Conservation (phyloP, 2,888 invertebrate species). For the Seira sanloemensis region DNA sequence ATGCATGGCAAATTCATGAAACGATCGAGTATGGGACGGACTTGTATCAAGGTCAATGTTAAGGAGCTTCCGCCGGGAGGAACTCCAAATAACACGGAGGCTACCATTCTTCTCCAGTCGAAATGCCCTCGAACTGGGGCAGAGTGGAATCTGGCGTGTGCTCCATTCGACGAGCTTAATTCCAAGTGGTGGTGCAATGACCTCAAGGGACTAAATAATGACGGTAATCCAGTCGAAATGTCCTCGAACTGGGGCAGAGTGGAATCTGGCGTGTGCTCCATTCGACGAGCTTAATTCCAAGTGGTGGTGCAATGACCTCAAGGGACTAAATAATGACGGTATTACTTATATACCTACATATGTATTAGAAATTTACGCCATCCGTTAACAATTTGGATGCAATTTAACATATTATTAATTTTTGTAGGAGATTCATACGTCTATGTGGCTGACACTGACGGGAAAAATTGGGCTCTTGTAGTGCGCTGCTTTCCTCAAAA, state of each 20-base stretch:
- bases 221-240: slow-evolving; percentile 32
- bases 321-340: slow-evolving; percentile 43
- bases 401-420: not conserved
- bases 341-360: not conserved
- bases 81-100: slow-evolving; percentile 32
- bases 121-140: slow-evolving; percentile 58
- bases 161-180: slow-evolving; percentile 29
- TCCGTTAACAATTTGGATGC: no score
- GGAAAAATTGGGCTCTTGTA: slow-evolving; percentile 59
- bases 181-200: slow-evolving; percentile 64
- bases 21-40: slow-evolving; percentile 39
- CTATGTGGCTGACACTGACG: slow-evolving; percentile 61
- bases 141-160: slow-evolving; percentile 54
- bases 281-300: slow-evolving; percentile 43
- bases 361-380: no score
- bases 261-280: slow-evolving; percentile 32
- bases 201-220: slow-evolving; percentile 16
- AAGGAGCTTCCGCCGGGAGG: slow-evolving; percentile 32
- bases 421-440: slow-evolving; percentile 57
- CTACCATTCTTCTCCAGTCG: slow-evolving; percentile 57
- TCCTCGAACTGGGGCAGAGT: not conserved
- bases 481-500: slow-evolving; percentile 60
- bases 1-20: slow-evolving; percentile 60
- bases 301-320: slow-evolving; percentile 56
- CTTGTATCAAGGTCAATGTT: slow-evolving; percentile 60